Base-by-base conservation (phyloP, 2,113 vertebrate species). In the human (Homo sapiens) region DNA sequence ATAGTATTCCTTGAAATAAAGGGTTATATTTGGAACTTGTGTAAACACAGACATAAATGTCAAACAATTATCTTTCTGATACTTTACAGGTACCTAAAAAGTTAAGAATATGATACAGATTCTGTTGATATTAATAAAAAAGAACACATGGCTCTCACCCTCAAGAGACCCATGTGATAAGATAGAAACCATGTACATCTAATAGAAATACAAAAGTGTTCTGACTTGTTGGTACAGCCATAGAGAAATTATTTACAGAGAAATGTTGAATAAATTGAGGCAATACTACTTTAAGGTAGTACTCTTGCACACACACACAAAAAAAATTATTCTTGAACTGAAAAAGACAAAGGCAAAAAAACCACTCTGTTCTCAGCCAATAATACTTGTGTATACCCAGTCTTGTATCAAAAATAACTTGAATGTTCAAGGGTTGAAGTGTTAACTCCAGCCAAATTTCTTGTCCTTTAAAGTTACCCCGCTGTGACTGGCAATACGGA, bases 381-480 rank as follows among this genome's bases (percentile, higher is more conserved):
- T 76, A 95, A 80, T 82, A 92, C 30, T 90, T 95, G 16, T 59
- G 38, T 80, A 89, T 93, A 79, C 17, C 80, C 27, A 18, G 61
- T 96, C 61, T 95, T 94, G 94, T 81, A 87, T 92, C 80, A 97
- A 93, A 96, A 96, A 93, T 96, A 96, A 91, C 96, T 83, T 68
- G 92, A 96, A 90, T 76, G 48, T 96, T 92, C 92, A 61, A 91
- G 83, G 89, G 48, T 76, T 90, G 87, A 87, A 94, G 64, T 94
- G 86, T 97, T 97, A 97, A 97, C 95, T 93, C 82, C 91, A 97
- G 96, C 86, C 89, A 97, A 97, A 97, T 95, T 94, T 84, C 95
- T 96, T 59, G 40, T 95, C 94, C 96, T 96, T 96, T 94, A 68
- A 96, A 97, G 72, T 86, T 61, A 91, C 72, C 97, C 94, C 85